Base-by-base conservation (phyloP, 2,797 vertebrate genomes). In the Ciconia nigra region DNA sequence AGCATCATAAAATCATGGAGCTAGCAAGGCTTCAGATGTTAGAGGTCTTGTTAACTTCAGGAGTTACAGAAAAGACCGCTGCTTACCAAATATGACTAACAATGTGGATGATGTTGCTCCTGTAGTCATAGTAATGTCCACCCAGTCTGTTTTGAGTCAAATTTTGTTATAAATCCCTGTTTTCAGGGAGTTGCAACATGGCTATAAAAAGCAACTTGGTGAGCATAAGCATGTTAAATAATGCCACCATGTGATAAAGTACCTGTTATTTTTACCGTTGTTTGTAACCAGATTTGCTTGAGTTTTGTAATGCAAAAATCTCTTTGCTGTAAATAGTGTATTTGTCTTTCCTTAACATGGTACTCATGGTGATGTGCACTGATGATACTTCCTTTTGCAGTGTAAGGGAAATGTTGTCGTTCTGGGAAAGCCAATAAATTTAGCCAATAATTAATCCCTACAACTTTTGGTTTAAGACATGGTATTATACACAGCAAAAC, bases 1-100 rank as follows among this genome's bases (percentile, higher is more conserved):
- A 95, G 78, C 70, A 55, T 61, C 79, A 41, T 95, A 89, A 96
- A 96, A 96, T 92, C 31, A 37, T 62, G 79, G 72, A 54, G 46
- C 70, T 61, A 42, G 59, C 84, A 87, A 49, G 65, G 79, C 86
- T 81, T 79, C 1, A 19, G n/a, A 28, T 93, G 91, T 72, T 92
- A 88, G 58, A 94, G 63, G 52, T 63, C 82, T 92, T 96, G 90
- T 90, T 96, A 90, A 86, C 69, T 71, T 83, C 70, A 59, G 52
- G 35, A 96, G 65, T 96, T 95, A 91, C 69, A 83, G 61, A 86
- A 54, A n/a, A 80, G 72, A 18, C 67, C 87, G 47, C 77, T 55
- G n/a, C 57, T 61, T 39, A 42, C 35, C 58, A 33, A 44, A 59
- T 74, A 42, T 67, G 78, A 49, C 33, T 86, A 29, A 52, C 7